A percentile compares a stretch with the other conserved stretches of the same genome.
phyloP scores from a whole-genome alignment of 92 coral and sea anemone species.

The Heteractis magnifica region DNA sequence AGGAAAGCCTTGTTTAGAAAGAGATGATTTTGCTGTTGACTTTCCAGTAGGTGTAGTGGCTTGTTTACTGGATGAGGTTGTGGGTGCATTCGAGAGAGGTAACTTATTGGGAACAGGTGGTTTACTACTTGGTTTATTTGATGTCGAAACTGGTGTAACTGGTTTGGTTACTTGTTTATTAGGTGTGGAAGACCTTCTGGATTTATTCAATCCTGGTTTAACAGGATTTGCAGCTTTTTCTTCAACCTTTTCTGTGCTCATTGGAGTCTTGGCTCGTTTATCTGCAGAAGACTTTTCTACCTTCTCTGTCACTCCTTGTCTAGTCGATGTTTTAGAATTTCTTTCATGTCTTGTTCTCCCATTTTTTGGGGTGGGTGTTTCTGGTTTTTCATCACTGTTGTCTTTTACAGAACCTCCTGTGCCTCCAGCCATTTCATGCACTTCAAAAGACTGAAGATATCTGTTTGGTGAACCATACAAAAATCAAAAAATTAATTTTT shows the following conservation, averaged over 20 bases:
- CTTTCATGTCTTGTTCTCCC: slow-evolving; percentile 34
- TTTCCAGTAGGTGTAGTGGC: slow-evolving; percentile 29
- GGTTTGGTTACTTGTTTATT: slow-evolving; percentile 15
- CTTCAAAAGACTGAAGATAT: slow-evolving; percentile 84
- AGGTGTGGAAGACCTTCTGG: slow-evolving; percentile 28
- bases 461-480: slow-evolving; percentile 32
- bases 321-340: slow-evolving; percentile 4
- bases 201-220: slow-evolving; percentile 10
- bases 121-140: slow-evolving; percentile 5
- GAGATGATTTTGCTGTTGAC: slow-evolving; percentile 1
- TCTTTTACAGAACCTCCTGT: slow-evolving; percentile 26
- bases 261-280: slow-evolving; percentile 15
- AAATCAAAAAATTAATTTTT: too few relatives aligned
- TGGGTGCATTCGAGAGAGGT: slow-evolving; percentile 2
- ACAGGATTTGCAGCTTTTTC: slow-evolving; percentile 9
- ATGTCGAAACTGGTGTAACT: background rate
- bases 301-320: slow-evolving; percentile 15
- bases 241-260: slow-evolving; percentile 12
- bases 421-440: slow-evolving; percentile 48
- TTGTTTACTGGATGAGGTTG: slow-evolving; percentile 10
- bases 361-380: slow-evolving; percentile 4
- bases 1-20: slow-evolving; percentile 13
- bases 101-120: slow-evolving; percentile 22
- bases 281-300: slow-evolving; percentile 13
- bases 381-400: slow-evolving; percentile 43